Base-by-base conservation (phyloP, 2,113 vertebrate genomes). In the Echinops telfairi region DNA sequence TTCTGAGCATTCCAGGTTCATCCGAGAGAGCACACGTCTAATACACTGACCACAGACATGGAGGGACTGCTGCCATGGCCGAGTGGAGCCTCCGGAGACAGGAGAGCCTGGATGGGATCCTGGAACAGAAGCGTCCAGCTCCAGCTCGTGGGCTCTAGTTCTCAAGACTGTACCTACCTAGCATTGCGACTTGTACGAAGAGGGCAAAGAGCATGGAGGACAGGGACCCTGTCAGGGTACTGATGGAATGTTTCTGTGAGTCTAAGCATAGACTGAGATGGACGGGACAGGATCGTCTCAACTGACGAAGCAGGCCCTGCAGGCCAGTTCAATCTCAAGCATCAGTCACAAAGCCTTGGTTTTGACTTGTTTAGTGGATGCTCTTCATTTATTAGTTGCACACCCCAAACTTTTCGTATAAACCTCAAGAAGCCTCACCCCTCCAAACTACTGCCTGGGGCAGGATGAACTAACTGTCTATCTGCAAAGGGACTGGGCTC, bases 341-440 rank as follows among this genome's bases (percentile, higher is more conserved):
- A 58, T 82, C 68, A 70, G 68, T 95, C 20, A 66, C 25, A 66
- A 66, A 66, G 25, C 64, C 64, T 23, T 25, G 29, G 20, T 29
- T 29, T 27, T 88, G 66, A 83, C 71, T 83, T 84, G 94, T 57
- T 89, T 58, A 76, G 60, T 86, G 86, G 6, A 16, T 91, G 86
- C 58, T 71, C 79, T 92, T 88, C 29, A 86, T 29, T 81, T 84
- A 91, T 38, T 78, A 83, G 73, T 43, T 85, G 60, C 78, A 87
- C 68, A 89, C 23, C 20, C 47, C 57, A 89, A 92, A 77, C 6
- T 33, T 68, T 82, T 80, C 38, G 82, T 43, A 79, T 31, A 87
- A 95, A 33, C 89, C 79, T 73, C 33, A 92, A 94, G 40, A 86
- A 81, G 86, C 2, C 1, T 0, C 1, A 25, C 43, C 62, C 84